These are phyloP conservation scores for Nettapus auritus DNA, from an alignment of 2,113 vertebrate genomes.

Conservation along the genomic window DNA sequence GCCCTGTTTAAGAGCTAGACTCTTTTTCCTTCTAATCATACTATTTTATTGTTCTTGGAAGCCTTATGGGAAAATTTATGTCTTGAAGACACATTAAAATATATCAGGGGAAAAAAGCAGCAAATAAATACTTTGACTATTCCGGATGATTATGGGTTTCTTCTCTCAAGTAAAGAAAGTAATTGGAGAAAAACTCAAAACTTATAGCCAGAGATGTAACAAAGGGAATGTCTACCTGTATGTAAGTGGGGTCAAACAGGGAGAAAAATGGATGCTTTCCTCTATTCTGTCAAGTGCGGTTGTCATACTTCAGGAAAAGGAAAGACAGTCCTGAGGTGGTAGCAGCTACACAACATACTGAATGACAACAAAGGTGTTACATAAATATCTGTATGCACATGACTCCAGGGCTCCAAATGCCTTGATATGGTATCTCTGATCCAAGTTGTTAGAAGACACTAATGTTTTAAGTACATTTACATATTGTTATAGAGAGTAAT, in stretches of 20 bases:
- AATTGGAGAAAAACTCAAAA: background rate
- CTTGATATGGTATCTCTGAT: background rate
- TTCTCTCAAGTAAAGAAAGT: background rate
- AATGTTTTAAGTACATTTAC: background rate
- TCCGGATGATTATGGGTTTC: background rate
- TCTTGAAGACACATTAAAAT: background rate
- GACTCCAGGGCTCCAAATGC: background rate
- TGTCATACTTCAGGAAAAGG: background rate
- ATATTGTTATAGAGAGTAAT: background rate
- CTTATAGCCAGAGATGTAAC: background rate
- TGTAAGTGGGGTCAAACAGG: background rate
- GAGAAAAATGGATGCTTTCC: background rate
- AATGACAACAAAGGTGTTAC: background rate
- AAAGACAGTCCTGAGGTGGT: background rate
- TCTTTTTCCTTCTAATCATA: background rate
- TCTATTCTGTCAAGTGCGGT: background rate
- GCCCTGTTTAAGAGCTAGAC: background rate
- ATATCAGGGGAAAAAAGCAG: rapidly evolving
- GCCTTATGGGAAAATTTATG: background rate
- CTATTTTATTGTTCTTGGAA: background rate
- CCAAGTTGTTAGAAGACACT: background rate
- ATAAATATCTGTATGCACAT: background rate
- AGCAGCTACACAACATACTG: background rate
- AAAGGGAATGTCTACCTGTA: background rate
- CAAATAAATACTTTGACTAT: background rate